Conservation (phyloP, 2,888 invertebrate genomes). For the Brenthis ino region DNA sequence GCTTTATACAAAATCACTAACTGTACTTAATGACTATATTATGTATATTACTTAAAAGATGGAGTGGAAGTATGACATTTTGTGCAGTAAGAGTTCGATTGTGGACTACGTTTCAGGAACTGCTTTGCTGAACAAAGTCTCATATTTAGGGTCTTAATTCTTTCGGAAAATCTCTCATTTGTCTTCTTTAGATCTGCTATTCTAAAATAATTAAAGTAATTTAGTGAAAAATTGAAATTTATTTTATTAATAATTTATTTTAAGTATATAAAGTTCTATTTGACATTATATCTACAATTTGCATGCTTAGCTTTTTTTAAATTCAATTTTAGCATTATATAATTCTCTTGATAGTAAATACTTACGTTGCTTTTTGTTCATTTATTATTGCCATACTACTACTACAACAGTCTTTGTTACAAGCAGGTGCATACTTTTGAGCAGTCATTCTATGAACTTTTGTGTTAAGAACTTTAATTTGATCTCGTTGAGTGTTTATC, state of each 20-base stretch:
- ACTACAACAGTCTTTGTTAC: constrained; percentile 55
- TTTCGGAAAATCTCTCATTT: constrained; percentile 60
- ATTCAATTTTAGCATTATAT: not conserved
- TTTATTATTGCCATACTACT: constrained; percentile 51
- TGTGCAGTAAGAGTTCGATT: constrained; percentile 38
- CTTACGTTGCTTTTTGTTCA: constrained; percentile 66
- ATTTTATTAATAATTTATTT: not conserved
- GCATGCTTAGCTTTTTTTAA: not conserved
- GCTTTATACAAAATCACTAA: too few species aligned
- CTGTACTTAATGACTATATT: too few species aligned
- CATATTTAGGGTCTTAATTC: constrained; percentile 60
- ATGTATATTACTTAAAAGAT: constrained; percentile 49
- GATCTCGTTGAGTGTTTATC: constrained; percentile 83
- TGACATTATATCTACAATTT: not conserved
- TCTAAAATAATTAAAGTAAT: constrained; percentile 45
- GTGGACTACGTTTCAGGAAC: constrained; percentile 54
- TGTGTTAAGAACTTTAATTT: constrained; percentile 57
- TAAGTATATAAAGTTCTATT: too few species aligned
- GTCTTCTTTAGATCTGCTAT: constrained; percentile 57
- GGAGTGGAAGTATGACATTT: constrained; percentile 42
- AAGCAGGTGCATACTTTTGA: constrained; percentile 50
- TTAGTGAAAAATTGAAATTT: constrained; percentile 6
- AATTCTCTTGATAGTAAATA: not conserved
- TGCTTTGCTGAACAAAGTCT: constrained; percentile 67
- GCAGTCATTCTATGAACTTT: constrained; percentile 58